Base-by-base conservation (phyloP, 1,140 invertebrate genomes). In the Zaprionus inermis region DNA sequence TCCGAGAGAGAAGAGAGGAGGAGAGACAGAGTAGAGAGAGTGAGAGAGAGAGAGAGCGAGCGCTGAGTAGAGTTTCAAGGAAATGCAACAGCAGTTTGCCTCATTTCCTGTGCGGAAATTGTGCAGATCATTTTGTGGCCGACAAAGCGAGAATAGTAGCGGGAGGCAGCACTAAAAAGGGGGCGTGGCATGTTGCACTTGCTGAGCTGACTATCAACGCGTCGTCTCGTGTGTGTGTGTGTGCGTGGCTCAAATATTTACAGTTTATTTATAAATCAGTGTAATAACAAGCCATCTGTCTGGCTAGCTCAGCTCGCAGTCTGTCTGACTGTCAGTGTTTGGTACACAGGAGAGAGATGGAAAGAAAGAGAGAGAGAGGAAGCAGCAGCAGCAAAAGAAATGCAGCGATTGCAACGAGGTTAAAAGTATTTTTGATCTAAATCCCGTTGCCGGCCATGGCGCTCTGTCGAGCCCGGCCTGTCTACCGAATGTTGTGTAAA, bases 221-320 rank as follows among this genome's bases (percentile, higher is more conserved):
- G 46, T 69, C 24, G 60, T 71, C 41, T n/a, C 60, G 65, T 60
- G 11, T 32, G 28, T 54, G 16, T 63, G 36, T 65, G 52, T 72
- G 61, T 75, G 71, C 64, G 44, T 60, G 69, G 58, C 65, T 79
- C 79, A 83, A 83, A 89, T 89, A 89, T 88, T 89, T 89, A 83
- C 84, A 88, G 72, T 88, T 88, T 88, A 83, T 88, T 88, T 88
- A 88, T 83, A 88, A 88, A 88, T 88, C 83, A 89, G 77, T 88
- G 83, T 88, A 89, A 88, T 88, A 88, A 88, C 83, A 89, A 89
- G 79, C 77, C 79, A 79, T 89, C 84, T 78, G 60, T 65, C 75
- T 77, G 55, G 73, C 70, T 65, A 61, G 36, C 60, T 69, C 11
- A 24, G 54, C 60, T 77, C 76, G 76, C 73, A 66, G 65, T 72